Percentiles rank a stretch among this genome's conserved stretches.
Conservation (phyloP, 1,140 invertebrate genomes). For the Pseudachorutes palmiensis region DNA sequence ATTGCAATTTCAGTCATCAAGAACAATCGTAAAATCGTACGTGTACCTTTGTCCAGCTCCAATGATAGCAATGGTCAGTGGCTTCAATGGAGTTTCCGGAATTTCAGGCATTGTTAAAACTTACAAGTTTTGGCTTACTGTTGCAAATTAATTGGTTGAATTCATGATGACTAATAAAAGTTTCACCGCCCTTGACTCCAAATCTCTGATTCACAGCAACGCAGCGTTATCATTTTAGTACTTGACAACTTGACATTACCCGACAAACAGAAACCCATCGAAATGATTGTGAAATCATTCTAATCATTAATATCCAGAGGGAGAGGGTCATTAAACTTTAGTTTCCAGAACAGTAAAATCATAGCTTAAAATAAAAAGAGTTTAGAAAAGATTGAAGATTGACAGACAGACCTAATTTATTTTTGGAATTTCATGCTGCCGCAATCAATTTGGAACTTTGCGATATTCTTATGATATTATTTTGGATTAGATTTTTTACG, state of each 20-base stretch:
- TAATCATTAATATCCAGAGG: neutral
- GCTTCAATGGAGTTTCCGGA: conserved; percentile 13
- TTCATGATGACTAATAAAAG: neutral
- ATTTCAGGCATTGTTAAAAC: neutral
- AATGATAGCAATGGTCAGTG: conserved; percentile 29
- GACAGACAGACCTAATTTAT: too few relatives aligned
- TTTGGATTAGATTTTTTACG: too few relatives aligned
- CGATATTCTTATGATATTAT: too few relatives aligned
- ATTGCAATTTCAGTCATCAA: neutral
- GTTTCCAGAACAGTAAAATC: neutral
- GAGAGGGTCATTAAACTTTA: too few relatives aligned
- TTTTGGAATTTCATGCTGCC: too few relatives aligned
- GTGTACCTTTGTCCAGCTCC: conserved; percentile 29
- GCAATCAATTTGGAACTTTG: too few relatives aligned
- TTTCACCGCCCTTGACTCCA: neutral
- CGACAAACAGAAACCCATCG: too few relatives aligned
- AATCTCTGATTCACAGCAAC: neutral
- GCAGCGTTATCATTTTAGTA: neutral
- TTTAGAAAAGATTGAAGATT: too few relatives aligned
- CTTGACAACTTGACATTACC: neutral
- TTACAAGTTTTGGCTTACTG: neutral
- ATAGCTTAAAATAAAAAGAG: neutral
- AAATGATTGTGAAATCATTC: neutral
- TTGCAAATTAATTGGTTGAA: neutral
- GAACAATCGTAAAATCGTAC: neutral